These are phyloP conservation scores for Pseudonaja textilis DNA, from an alignment of 2,113 vertebrate genomes.

Conservation along the genomic window DNA sequence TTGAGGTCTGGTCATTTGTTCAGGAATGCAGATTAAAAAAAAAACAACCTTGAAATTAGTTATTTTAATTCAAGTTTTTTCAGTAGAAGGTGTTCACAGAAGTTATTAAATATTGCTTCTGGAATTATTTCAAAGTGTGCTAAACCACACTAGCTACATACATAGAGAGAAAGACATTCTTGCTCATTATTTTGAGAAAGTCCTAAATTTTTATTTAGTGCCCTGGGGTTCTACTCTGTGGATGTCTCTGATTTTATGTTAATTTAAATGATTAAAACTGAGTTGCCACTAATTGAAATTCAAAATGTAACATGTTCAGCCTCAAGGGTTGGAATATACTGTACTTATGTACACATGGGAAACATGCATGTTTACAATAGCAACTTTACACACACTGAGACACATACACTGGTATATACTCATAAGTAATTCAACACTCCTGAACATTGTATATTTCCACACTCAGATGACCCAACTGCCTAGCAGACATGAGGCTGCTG, in stretches of 20 bases:
- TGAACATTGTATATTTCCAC: not conserved
- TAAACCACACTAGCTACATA: not conserved
- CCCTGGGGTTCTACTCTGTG: not conserved
- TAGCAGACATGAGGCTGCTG: not conserved
- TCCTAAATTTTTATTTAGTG: not conserved
- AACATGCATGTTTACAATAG: not conserved
- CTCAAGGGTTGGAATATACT: not conserved
- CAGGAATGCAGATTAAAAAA: not conserved
- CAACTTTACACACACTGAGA: not conserved
- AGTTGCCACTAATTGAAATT: not conserved
- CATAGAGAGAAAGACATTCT: not conserved
- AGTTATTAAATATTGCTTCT: not conserved
- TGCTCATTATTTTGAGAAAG: not conserved
- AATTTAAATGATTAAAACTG: not conserved
- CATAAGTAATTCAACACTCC: not conserved
- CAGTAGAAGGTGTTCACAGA: not conserved
- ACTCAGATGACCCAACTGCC: not conserved
- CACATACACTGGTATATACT: not conserved
- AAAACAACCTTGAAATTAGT: not conserved
- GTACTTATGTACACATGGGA: not conserved
- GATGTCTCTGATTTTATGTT: not conserved
- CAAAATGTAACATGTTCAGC: not conserved
- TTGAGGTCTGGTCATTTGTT: not conserved
- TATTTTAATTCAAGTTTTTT: not conserved
- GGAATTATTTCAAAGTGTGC: not conserved